These are phyloP conservation scores for Polyergus mexicanus DNA, from an alignment of 1,140 invertebrate species.

Conservation along the genomic window DNA sequence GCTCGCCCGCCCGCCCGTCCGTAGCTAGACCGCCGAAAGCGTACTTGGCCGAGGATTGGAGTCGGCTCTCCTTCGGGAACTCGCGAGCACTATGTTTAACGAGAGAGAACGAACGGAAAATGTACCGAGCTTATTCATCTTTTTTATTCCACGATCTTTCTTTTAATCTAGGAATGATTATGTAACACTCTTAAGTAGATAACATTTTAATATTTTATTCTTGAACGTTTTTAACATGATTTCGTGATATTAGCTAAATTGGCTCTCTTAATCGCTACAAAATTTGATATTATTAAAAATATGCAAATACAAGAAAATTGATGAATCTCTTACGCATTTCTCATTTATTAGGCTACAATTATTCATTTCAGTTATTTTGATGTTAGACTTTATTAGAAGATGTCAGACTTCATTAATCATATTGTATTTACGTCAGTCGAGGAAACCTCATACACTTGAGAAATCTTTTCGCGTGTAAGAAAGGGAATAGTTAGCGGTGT, in stretches of 20 bases:
- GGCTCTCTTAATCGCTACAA: no score
- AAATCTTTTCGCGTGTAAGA: constrained; percentile 48
- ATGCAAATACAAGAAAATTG: neutral
- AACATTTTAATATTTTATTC: neutral
- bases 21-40: constrained; percentile 32
- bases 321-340: neutral
- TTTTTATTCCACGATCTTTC: neutral
- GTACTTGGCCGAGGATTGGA: constrained; percentile 5
- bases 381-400: neutral
- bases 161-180: neutral
- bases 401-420: constrained; percentile 42
- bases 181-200: neutral
- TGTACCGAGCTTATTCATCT: neutral
- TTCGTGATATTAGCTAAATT: no score
- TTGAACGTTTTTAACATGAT: neutral
- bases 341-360: neutral
- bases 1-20: neutral
- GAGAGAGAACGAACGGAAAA: constrained; percentile 21
- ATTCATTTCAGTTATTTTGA: neutral
- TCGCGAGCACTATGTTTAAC: neutral
- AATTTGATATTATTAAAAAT: neutral
- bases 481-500: constrained; percentile 14
- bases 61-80: constrained; percentile 33
- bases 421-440: constrained; percentile 49
- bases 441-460: constrained; percentile 58